Evolutionary conservation across 1,140 invertebrate genomes (phyloP).

Genomic region (Pseudomyrmex gracilis): DNA sequence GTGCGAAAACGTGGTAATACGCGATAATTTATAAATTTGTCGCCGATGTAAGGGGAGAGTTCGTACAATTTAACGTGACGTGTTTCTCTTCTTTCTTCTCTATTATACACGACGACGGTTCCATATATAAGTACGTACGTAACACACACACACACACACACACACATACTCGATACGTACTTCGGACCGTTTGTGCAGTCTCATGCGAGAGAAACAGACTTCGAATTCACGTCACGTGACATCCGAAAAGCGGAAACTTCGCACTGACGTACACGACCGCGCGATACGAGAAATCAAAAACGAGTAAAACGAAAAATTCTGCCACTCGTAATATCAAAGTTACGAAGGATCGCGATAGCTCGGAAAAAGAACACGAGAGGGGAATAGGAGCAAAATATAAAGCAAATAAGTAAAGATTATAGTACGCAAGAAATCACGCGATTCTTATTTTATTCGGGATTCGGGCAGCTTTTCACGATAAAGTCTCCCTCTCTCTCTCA

Average conservation of each 20-base stretch:
- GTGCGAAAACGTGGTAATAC: background rate
- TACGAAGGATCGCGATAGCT: slow-evolving; percentile 1
- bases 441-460: background rate
- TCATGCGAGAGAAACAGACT: background rate
- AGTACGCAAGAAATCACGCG: background rate
- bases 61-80: background rate
- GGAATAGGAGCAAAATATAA: background rate
- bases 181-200: background rate
- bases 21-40: background rate
- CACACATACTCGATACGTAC: background rate
- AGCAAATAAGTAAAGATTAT: background rate
- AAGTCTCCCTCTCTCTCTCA: too few species aligned
- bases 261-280: background rate
- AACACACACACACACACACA: too few species aligned
- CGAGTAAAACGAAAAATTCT: background rate
- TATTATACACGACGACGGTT: too few species aligned
- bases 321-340: slow-evolving; percentile 4
- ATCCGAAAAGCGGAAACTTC: slow-evolving; percentile 2
- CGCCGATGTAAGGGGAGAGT: background rate
- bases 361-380: too few species aligned
- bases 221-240: slow-evolving; percentile 30
- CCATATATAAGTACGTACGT: too few species aligned
- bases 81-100: too few species aligned
- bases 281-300: slow-evolving; percentile 18
- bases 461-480: too few species aligned